Evolutionary conservation across 2,888 invertebrate genomes (phyloP).

Genomic region (Aspidiotus destructor): DNA sequence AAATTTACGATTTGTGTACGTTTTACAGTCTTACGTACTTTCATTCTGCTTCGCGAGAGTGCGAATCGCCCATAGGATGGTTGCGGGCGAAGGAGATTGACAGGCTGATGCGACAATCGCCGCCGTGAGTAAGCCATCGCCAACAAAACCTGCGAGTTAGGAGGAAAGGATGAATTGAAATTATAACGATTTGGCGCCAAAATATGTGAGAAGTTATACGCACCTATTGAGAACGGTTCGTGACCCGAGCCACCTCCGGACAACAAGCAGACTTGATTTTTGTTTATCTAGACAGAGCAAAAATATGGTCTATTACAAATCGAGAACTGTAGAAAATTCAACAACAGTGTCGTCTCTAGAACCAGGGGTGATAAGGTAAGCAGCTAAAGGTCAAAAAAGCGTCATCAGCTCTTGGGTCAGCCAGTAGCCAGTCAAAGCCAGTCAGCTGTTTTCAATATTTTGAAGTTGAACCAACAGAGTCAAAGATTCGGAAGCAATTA

Average conservation of each 20-base stretch:
- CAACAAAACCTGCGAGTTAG: conserved; percentile 57
- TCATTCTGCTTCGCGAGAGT: conserved; percentile 50
- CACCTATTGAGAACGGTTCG: conserved; percentile 55
- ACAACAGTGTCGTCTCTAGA: too few species aligned
- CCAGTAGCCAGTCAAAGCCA: too few species aligned
- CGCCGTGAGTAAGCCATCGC: conserved; percentile 67
- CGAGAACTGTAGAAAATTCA: not conserved
- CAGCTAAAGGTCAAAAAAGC: too few species aligned
- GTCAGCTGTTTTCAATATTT: too few species aligned
- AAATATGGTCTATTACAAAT: not conserved
- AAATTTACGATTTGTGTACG: too few species aligned
- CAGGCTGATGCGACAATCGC: conserved; percentile 66
- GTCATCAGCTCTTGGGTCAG: too few species aligned
- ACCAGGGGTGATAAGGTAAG: too few species aligned
- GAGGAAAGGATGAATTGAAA: not conserved
- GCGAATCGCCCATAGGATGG: conserved; percentile 55
- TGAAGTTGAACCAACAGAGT: too few species aligned
- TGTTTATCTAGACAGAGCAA: conserved; percentile 41
- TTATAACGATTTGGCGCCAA: not conserved
- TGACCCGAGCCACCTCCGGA: conserved; percentile 79
- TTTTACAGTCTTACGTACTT: conserved; percentile 44
- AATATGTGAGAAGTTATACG: conserved; percentile 8
- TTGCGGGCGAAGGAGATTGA: conserved; percentile 62
- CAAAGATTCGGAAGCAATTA: too few species aligned
- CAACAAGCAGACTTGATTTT: conserved; percentile 48